Conservation (phyloP, 1,140 invertebrate genomes). For the Atta colombica region DNA sequence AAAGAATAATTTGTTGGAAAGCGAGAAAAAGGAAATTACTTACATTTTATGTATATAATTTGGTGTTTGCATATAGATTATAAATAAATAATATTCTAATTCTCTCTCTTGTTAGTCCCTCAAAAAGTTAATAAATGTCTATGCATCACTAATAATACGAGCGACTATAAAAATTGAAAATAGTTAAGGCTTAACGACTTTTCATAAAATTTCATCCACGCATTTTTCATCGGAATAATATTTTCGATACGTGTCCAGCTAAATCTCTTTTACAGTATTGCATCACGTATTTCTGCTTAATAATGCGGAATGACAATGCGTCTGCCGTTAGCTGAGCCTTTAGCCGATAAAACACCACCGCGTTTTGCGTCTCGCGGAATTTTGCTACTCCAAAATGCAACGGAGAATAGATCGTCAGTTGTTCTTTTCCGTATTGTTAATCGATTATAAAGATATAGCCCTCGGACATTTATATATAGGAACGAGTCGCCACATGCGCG, state of each 20-base stretch:
- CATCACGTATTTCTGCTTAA: background rate
- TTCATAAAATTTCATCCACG: conserved; percentile 35
- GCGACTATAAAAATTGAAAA: conserved; percentile 39
- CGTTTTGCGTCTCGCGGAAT: conserved; percentile 18
- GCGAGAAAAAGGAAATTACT: conserved; percentile 15
- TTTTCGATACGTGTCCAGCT: conserved; percentile 11
- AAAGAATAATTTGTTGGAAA: background rate
- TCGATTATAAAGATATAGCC: conserved; percentile 26
- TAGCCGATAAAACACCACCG: background rate
- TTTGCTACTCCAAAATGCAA: conserved; percentile 30
- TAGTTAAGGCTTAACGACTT: conserved; percentile 46
- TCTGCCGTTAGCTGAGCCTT: conserved; percentile 11
- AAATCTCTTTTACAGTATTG: background rate
- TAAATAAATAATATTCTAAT: background rate
- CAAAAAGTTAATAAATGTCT: background rate
- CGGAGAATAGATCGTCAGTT: conserved; percentile 16
- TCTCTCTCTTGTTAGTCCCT: background rate
- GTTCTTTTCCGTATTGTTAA: no score
- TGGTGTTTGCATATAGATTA: background rate
- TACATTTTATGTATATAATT: background rate
- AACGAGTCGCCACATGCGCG: conserved; percentile 73
- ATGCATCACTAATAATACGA: background rate
- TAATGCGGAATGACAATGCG: background rate
- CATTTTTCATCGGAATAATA: conserved; percentile 11
- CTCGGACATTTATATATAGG: conserved; percentile 67